These are phyloP conservation scores for Cheilosia soror DNA, from an alignment of 2,888 invertebrate genomes.

Conservation along the genomic window DNA sequence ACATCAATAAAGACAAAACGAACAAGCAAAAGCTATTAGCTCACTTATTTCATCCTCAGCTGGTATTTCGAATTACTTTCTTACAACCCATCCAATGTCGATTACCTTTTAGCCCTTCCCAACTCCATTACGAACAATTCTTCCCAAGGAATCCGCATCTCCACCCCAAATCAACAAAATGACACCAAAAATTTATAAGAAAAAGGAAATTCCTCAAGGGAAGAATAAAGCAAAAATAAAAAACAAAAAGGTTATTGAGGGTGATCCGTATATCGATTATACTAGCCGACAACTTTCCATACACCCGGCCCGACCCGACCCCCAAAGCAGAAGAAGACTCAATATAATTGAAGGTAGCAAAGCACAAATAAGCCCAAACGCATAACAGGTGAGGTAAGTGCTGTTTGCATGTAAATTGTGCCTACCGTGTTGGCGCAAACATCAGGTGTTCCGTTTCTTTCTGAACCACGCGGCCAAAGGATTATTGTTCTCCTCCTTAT, in stretches of 20 bases:
- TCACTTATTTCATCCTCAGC: neutral
- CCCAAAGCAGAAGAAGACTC: neutral
- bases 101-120: neutral
- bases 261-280: conserved; percentile 30
- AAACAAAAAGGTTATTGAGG: neutral
- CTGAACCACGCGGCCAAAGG: conserved; percentile 17
- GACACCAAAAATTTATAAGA: neutral
- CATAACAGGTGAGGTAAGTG: conserved; percentile 53
- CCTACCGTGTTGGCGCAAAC: conserved; percentile 8
- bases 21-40: neutral
- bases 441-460: conserved; percentile 16
- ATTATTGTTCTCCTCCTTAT: conserved; percentile 11
- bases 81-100: neutral
- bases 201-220: neutral
- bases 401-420: conserved; percentile 34
- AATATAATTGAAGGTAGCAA: conserved; percentile 16
- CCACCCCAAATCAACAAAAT: neutral
- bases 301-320: neutral
- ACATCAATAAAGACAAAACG: neutral
- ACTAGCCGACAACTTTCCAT: conserved; percentile 11
- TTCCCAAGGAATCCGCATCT: neutral
- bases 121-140: neutral
- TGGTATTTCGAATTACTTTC: neutral
- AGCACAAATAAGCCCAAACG: conserved; percentile 39
- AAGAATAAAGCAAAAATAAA: neutral